phyloP scores from a whole-genome alignment of 2,797 vertebrate species.

The Microctenopoma lineatum region DNA sequence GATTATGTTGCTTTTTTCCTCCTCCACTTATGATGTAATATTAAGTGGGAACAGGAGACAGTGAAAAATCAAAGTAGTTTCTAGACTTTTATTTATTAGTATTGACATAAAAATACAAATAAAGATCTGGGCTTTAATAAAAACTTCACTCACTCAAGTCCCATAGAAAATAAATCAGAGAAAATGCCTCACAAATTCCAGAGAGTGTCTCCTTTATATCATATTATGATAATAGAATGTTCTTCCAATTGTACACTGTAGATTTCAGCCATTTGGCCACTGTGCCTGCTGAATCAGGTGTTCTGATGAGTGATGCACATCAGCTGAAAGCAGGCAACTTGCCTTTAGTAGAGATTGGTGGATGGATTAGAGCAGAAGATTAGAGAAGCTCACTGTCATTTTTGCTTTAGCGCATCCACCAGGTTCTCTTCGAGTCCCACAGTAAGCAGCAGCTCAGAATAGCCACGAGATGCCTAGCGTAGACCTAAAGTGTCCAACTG shows the following conservation, averaged over 20 bases:
- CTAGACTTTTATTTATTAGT: neutral
- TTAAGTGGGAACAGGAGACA: neutral
- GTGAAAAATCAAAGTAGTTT: neutral
- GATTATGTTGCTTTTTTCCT: conserved; percentile 20
- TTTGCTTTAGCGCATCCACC: conserved; percentile 34
- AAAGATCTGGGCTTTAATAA: no score
- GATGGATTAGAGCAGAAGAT: conserved; percentile 63
- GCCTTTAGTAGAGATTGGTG: conserved; percentile 31
- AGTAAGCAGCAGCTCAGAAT: conserved; percentile 19
- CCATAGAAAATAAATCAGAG: neutral
- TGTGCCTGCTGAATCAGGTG: conserved; percentile 60
- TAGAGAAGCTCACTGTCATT: conserved; percentile 62
- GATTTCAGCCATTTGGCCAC: conserved; percentile 48
- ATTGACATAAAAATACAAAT: conserved; percentile 1
- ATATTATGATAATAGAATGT: conserved; percentile 54
- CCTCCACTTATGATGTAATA: neutral
- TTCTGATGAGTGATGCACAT: conserved; percentile 36
- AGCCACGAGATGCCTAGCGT: conserved; percentile 1
- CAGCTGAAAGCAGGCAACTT: conserved; percentile 41
- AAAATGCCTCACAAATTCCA: conserved; percentile 12
- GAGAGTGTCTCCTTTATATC: conserved; percentile 22
- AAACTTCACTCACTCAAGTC: no score
- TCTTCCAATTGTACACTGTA: conserved; percentile 32
- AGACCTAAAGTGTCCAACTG: conserved; percentile 32
- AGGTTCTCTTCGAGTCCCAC: conserved; percentile 41